These are phyloP conservation scores for Melanotus villosus DNA, from an alignment of 2,888 invertebrate genomes.

Conservation along the genomic window DNA sequence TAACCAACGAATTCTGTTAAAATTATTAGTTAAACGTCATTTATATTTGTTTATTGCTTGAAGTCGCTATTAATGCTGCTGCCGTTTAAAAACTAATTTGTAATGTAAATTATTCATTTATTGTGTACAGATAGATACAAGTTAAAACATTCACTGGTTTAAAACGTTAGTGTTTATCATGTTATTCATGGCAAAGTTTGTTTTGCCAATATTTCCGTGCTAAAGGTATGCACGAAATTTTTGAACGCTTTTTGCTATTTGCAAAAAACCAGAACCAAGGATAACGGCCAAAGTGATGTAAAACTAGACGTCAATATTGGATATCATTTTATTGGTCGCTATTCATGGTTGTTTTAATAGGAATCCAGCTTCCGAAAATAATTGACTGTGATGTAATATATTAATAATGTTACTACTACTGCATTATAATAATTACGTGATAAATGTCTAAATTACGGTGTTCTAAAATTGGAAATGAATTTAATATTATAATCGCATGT, in stretches of 20 bases:
- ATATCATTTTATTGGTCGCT: slow-evolving; percentile 6
- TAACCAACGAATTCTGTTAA: background rate
- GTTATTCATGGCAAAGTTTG: background rate
- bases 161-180: background rate
- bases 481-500: too few species aligned
- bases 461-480: too few species aligned
- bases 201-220: background rate
- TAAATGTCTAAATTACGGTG: background rate
- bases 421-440: background rate
- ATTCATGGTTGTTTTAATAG: slow-evolving; percentile 9
- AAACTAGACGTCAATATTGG: slow-evolving; percentile 10
- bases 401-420: background rate
- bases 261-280: slow-evolving; percentile 7
- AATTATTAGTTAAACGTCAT: background rate
- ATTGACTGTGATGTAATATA: slow-evolving; percentile 2
- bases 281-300: slow-evolving; percentile 18
- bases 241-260: background rate
- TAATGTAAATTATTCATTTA: slow-evolving; percentile 9
- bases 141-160: background rate
- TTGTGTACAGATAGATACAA: background rate
- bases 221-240: slow-evolving; percentile 1
- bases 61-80: background rate
- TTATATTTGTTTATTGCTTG: background rate
- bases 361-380: slow-evolving; percentile 5
- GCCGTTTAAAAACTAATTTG: slow-evolving; percentile 7